Conservation (phyloP, 2,113 vertebrate genomes). For the Arizona elegans region DNA sequence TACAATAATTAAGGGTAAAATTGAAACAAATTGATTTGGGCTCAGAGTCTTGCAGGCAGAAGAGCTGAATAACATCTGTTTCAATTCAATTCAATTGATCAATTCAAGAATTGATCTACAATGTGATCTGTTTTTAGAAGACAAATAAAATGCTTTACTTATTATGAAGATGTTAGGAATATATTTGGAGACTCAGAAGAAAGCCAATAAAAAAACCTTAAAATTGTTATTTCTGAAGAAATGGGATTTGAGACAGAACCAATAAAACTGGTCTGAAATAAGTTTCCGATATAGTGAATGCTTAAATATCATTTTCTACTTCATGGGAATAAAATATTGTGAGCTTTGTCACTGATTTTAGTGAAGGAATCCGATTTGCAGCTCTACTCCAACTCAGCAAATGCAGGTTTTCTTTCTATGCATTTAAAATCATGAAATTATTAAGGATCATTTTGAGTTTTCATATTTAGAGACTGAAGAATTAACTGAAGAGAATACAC, state of each 20-base stretch:
- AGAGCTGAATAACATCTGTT: background rate
- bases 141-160: background rate
- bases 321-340: background rate
- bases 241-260: background rate
- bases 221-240: background rate
- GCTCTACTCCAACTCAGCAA: background rate
- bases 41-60: background rate
- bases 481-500: background rate
- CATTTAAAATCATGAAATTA: background rate
- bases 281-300: background rate
- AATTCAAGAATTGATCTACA: background rate
- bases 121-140: background rate
- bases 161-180: background rate
- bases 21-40: background rate
- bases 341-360: background rate
- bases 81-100: background rate
- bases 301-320: background rate
- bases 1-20: background rate
- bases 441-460: background rate
- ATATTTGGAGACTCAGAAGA: rapidly evolving
- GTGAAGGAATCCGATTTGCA: background rate
- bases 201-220: background rate
- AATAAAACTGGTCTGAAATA: background rate
- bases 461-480: background rate
- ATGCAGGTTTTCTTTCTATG: background rate